These are phyloP conservation scores for Meloe dianella DNA, from an alignment of 2,888 invertebrate species.

Conservation along the genomic window DNA sequence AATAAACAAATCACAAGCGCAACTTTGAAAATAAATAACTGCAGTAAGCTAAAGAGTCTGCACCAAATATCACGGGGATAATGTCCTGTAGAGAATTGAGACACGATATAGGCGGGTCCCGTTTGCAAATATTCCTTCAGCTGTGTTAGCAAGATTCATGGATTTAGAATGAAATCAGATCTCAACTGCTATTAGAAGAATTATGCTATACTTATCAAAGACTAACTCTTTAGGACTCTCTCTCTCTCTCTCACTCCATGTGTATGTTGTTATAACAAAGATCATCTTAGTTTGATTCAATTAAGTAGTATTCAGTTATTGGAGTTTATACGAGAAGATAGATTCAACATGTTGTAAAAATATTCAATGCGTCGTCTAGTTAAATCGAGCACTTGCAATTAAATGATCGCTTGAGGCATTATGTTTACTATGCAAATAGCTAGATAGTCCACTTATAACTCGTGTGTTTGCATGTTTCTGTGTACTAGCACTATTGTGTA, in stretches of 20 bases:
- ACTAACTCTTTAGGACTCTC: slow-evolving; percentile 22
- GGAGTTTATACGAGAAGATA: slow-evolving; percentile 14
- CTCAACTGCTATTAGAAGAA: slow-evolving; percentile 39
- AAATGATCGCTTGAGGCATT: slow-evolving; percentile 37
- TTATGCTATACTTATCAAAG: slow-evolving; percentile 33
- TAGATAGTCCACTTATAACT: slow-evolving; percentile 37
- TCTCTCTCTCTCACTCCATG: neutral
- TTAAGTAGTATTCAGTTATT: slow-evolving; percentile 21
- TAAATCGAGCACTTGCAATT: slow-evolving; percentile 40
- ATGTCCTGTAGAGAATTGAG: slow-evolving; percentile 51
- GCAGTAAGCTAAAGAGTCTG: slow-evolving; percentile 45
- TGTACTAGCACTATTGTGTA: slow-evolving; percentile 33
- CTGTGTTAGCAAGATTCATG: slow-evolving; percentile 54
- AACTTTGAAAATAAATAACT: slow-evolving; percentile 47
- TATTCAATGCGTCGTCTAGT: slow-evolving; percentile 26
- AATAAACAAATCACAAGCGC: slow-evolving; percentile 46
- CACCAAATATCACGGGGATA: slow-evolving; percentile 44
- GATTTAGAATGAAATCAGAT: slow-evolving; percentile 47
- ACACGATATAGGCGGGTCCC: slow-evolving; percentile 56
- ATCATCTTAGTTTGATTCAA: slow-evolving; percentile 25
- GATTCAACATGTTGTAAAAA: neutral
- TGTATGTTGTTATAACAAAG: slow-evolving; percentile 20
- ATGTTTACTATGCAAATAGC: slow-evolving; percentile 42
- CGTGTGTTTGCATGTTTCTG: slow-evolving; percentile 39
- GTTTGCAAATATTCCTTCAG: slow-evolving; percentile 53